Conservation (phyloP, 1,140 invertebrate genomes). For the Semibalanus balanoides region DNA sequence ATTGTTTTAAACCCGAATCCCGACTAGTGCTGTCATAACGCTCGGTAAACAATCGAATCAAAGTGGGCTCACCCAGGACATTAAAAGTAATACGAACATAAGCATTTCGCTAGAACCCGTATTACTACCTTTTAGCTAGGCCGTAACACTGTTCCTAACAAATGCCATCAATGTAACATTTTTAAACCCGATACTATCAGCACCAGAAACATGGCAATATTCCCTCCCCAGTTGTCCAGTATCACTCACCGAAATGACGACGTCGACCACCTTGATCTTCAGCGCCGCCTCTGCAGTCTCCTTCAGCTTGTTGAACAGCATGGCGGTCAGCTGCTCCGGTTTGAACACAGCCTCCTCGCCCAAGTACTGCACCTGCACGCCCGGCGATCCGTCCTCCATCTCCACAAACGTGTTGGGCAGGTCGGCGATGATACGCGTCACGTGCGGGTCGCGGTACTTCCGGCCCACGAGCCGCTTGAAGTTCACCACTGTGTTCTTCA, state of each 20-base stretch:
- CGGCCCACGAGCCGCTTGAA: slow-evolving; percentile 82
- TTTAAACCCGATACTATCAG: too few species aligned
- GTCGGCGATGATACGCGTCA: slow-evolving; percentile 18
- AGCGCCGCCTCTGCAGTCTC: slow-evolving; percentile 72
- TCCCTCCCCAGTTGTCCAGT: too few species aligned
- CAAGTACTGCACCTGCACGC: slow-evolving; percentile 65
- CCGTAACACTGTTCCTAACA: too few species aligned
- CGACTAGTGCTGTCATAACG: too few species aligned
- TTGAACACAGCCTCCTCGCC: slow-evolving; percentile 70
- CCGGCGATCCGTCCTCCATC: slow-evolving; percentile 15
- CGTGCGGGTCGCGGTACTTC: slow-evolving; percentile 20
- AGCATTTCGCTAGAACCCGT: too few species aligned
- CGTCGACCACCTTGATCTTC: slow-evolving; percentile 85
- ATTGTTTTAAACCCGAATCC: too few species aligned
- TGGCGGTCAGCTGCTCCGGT: slow-evolving; percentile 90
- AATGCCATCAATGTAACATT: too few species aligned
- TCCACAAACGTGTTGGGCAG: slow-evolving; percentile 36
- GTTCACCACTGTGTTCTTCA: slow-evolving; percentile 88
- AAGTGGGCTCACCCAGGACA: too few species aligned
- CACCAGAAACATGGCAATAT: too few species aligned
- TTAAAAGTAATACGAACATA: too few species aligned
- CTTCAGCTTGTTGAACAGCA: slow-evolving; percentile 94
- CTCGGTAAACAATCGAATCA: too few species aligned
- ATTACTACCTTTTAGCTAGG: too few species aligned
- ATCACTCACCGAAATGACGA: slow-evolving; percentile 75